A percentile compares a stretch with the other conserved stretches of the same genome.
These are phyloP conservation scores for Scaptomyza montana DNA, from an alignment of 1,140 invertebrate genomes.

Conservation along the genomic window DNA sequence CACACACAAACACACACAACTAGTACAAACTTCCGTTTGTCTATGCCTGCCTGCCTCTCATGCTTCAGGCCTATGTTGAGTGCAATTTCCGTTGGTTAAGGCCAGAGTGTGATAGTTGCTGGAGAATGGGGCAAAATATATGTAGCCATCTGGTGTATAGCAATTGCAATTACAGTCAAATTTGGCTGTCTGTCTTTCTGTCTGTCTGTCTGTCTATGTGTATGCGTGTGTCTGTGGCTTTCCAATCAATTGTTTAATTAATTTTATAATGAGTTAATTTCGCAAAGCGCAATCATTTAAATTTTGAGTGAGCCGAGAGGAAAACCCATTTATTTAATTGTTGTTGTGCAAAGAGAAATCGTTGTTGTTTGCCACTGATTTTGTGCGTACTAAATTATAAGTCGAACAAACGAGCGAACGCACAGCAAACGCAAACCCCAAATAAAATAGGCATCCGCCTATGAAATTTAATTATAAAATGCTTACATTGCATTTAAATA, in stretches of 20 bases:
- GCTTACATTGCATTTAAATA: conserved; percentile 74
- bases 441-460: conserved; percentile 25
- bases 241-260: conserved; percentile 77
- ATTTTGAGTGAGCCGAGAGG: conserved; percentile 38
- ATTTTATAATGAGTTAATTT: conserved; percentile 82
- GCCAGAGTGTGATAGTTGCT: not conserved
- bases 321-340: conserved; percentile 46
- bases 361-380: conserved; percentile 37
- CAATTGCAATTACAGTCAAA: conserved; percentile 43
- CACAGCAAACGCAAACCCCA: not conserved
- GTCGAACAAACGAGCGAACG: conserved; percentile 17
- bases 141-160: conserved; percentile 22
- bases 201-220: conserved; percentile 1
- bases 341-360: conserved; percentile 1
- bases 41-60: not conserved
- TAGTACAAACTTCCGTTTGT: not conserved
- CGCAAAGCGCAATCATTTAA: conserved; percentile 67
- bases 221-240: not conserved
- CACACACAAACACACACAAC: conserved; percentile 20
- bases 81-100: conserved; percentile 58
- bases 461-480: conserved; percentile 76
- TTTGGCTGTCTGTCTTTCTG: conserved; percentile 10
- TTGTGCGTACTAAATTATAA: conserved; percentile 49
- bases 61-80: conserved; percentile 38
- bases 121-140: not conserved